phyloP scores from a whole-genome alignment of 2,113 vertebrate species.

The Siphamia tubifer region DNA sequence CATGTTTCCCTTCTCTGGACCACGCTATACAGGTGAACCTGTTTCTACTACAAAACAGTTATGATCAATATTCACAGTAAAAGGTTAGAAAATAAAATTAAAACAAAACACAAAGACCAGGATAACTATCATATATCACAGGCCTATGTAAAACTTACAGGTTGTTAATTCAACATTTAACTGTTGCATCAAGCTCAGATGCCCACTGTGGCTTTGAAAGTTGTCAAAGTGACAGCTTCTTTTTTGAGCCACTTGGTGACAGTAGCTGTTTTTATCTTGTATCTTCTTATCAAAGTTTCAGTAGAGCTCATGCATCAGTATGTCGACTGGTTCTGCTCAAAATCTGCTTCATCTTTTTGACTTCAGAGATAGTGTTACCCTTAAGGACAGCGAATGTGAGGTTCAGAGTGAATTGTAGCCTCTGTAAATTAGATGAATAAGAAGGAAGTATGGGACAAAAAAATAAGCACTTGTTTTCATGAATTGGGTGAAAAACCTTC shows the following conservation, averaged over 20 bases:
- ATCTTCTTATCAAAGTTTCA: not conserved
- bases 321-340: not conserved
- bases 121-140: too few relatives aligned
- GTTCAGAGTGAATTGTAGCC: not conserved
- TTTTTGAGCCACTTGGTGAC: not conserved
- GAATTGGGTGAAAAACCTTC: too few relatives aligned
- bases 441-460: not conserved
- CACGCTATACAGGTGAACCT: too few relatives aligned
- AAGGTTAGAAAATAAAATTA: too few relatives aligned
- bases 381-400: not conserved
- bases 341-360: not conserved
- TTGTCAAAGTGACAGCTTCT: not conserved
- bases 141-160: not conserved
- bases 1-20: too few relatives aligned
- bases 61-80: too few relatives aligned
- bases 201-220: not conserved
- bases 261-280: conserved; percentile 10
- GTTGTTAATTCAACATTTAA: not conserved
- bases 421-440: not conserved
- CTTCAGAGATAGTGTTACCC: not conserved
- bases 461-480: too few relatives aligned
- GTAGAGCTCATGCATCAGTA: not conserved
- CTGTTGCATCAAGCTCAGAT: too few relatives aligned
- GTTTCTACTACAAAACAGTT: too few relatives aligned
- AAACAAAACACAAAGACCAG: too few relatives aligned